Conservation (phyloP, 2,113 vertebrate genomes). For the Calonectris borealis region DNA sequence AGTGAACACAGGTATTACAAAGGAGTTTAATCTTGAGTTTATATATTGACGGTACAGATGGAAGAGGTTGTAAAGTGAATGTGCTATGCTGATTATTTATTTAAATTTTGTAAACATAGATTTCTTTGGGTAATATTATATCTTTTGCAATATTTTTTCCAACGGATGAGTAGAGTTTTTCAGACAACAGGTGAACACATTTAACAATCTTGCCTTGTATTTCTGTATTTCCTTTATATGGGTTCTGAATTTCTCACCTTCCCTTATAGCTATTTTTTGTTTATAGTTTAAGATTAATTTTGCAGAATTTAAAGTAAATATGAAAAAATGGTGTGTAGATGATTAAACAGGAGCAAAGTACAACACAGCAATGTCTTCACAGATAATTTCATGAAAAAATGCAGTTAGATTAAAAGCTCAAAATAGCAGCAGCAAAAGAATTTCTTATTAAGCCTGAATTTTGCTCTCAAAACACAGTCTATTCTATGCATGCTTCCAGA, state of each 20-base stretch:
- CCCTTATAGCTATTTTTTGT: neutral
- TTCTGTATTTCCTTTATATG: neutral
- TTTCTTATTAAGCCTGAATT: neutral
- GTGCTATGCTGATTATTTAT: neutral
- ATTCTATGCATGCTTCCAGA: neutral
- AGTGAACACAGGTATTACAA: neutral
- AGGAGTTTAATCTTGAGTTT: neutral
- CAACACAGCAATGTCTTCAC: neutral
- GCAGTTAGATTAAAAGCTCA: neutral
- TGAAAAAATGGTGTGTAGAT: neutral
- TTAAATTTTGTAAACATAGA: neutral
- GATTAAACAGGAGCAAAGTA: neutral
- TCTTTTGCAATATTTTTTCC: neutral
- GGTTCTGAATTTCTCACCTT: neutral
- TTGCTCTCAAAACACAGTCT: neutral
- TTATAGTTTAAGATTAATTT: neutral
- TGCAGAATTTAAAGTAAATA: neutral
- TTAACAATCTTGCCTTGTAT: neutral
- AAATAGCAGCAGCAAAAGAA: neutral
- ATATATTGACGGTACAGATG: neutral
- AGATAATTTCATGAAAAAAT: neutral
- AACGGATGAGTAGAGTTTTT: neutral
- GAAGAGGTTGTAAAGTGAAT: neutral
- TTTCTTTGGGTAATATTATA: neutral
- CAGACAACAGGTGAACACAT: neutral